Base-by-base conservation (phyloP, 2,888 invertebrate species). In the Philopedon plagiatum region DNA sequence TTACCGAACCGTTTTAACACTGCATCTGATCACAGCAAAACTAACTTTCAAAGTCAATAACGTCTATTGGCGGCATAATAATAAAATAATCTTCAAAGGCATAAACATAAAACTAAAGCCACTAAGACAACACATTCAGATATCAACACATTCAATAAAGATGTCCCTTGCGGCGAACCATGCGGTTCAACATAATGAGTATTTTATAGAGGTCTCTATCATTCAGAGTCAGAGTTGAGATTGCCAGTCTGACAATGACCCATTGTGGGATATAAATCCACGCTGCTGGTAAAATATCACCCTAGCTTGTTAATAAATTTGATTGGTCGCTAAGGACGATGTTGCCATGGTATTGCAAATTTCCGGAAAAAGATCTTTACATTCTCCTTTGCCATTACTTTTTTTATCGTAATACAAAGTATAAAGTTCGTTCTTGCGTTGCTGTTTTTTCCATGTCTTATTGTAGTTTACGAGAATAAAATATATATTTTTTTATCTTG, bases 161-260 rank as follows among this genome's bases (percentile, higher is more conserved):
- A 75, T 69, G 74, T 75, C 74, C 61, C 74, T 75, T 56, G 71
- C 37, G 74, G 74, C 74, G 41, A 67, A 63, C 58, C 62, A 67
- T 67, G 71, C 57, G 64, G 67, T 68, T 64, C 69, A 72, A 71
- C 71, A 75, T 76, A 77, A 77, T 76, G 73, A 76, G 71, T 74
- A 71, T 74, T 72, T 77, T 77, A 76, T 76, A 76, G 76, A 76
- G 71, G 67, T 74, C 76, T 76, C 72, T 75, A 75, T 77, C 75
- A 76, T 77, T 78, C 77, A 72, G 75, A 57, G 71, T 67, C 70
- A 63, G 69, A 68, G 73, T 76, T 74, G 66, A 66, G 70, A 70
- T 69, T 65, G 73, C 61, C 73, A 68, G 68, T 73, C 49, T 60
- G 75, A 78, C 78, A 78, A 78, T 74, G 71, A 73, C 74, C 74